Base-by-base conservation (phyloP, 64 coral and sea anemone species). In the Porites lutea region DNA sequence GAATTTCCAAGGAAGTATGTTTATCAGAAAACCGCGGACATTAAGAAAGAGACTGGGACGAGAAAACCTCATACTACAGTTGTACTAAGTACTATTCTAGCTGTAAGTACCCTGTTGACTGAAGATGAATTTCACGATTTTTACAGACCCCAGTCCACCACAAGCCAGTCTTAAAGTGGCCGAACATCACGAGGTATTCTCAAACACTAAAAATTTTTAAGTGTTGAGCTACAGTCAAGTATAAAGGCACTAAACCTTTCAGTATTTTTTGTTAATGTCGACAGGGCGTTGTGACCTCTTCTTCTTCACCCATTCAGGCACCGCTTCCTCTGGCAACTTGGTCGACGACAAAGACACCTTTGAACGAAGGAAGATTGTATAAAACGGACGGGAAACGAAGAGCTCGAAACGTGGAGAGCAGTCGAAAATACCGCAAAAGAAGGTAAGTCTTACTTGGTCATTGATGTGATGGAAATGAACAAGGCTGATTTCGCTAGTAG, bases 341-440 rank as follows among this genome's bases (percentile, higher is more conserved):
- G 81, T 51, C 81, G 3, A 52, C 61, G 13, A 52, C 63, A 68
- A 84, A 84, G 81, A 84, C 81, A 8, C 47, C 59, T n/a, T 52
- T 84, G 48, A 84, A 50, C 46, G 81, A 84, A 68, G 81, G 81
- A 23, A 97, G 80, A 73, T 70, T 82, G 47, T 94, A 94, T 77
- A 97, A 97, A 63, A 97, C 95, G 19, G 95, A 97, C 77, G 86
- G 83, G 21, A 94, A 94, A 65, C 81, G 95, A 84, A 74, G 92
- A 83, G 95, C 92, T 74, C 82, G 95, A 77, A 97, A 97, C 63
- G 95, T 97, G 66, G 90, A 93, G 59, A 97, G 95, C 88, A 97
- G 95, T 79, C 92, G 95, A 74, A 97, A 93, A 94, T 97, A 97
- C 70, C 90, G 95, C 64, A 94, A 87, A 82, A 97, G 90, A 83